phyloP scores from a whole-genome alignment of 2,888 invertebrate species.

The Oxytorus armatus region DNA sequence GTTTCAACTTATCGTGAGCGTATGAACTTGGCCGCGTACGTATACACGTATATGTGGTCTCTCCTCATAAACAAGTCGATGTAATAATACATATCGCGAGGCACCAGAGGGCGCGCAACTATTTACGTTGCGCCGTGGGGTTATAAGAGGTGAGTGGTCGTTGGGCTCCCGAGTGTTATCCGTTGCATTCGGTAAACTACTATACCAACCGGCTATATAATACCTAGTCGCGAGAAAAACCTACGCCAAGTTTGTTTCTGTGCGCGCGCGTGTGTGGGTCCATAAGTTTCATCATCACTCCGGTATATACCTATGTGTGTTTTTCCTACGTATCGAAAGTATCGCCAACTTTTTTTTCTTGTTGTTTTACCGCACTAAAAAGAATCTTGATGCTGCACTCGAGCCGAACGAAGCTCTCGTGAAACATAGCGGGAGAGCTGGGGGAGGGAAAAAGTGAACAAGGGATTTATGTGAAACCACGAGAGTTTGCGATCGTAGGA shows the following conservation, averaged over 20 bases:
- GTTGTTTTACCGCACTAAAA: slow-evolving; percentile 13
- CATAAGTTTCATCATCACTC: too few species aligned
- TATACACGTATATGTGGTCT: too few species aligned
- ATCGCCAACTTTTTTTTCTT: slow-evolving; percentile 54
- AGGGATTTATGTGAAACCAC: slow-evolving; percentile 40
- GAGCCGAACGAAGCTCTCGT: slow-evolving; percentile 41
- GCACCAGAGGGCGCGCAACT: slow-evolving; percentile 35
- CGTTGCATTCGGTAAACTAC: slow-evolving; percentile 58
- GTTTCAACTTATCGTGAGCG: too few species aligned
- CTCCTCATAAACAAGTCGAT: too few species aligned
- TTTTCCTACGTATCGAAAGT: slow-evolving; percentile 50
- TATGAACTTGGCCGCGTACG: too few species aligned
- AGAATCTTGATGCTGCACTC: slow-evolving; percentile 52
- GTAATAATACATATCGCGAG: slow-evolving; percentile 43
- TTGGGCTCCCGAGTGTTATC: slow-evolving; percentile 55
- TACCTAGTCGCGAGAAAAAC: background rate
- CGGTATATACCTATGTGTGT: too few species aligned
- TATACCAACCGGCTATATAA: background rate
- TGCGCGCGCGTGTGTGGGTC: too few species aligned
- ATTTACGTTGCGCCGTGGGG: slow-evolving; percentile 54
- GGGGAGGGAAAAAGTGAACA: slow-evolving; percentile 25
- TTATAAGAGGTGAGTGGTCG: slow-evolving; percentile 60
- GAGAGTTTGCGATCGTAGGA: slow-evolving; percentile 21
- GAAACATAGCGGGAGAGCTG: slow-evolving; percentile 27
- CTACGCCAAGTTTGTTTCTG: background rate